phyloP scores from a whole-genome alignment of 2,797 vertebrate species.

The Danio aesculapii region DNA sequence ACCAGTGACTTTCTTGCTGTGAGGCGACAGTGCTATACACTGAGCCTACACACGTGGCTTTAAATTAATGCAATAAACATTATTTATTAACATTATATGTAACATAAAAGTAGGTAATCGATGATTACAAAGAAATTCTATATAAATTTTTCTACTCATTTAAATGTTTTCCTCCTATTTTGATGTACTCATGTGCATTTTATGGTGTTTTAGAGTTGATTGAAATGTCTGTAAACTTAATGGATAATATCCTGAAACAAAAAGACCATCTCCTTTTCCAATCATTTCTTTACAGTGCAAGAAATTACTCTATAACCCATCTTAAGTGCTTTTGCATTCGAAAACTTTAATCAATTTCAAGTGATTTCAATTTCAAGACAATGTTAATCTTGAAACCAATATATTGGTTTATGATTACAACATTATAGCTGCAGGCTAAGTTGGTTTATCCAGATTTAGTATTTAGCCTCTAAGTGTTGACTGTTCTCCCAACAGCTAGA shows the following conservation, averaged over 20 bases:
- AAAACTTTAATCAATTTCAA: not conserved
- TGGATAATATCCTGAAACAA: not conserved
- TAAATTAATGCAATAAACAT: too few species aligned
- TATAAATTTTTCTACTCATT: not conserved
- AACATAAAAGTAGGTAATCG: too few species aligned
- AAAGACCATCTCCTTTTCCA: not conserved
- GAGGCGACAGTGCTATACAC: too few species aligned
- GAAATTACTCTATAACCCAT: not conserved
- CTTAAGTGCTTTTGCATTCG: not conserved
- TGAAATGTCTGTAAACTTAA: not conserved
- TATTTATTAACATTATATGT: too few species aligned
- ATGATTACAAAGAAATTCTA: too few species aligned
- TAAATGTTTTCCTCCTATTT: not conserved
- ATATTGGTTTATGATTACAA: not conserved
- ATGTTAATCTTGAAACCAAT: constrained; percentile 11
- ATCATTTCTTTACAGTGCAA: not conserved
- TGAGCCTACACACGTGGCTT: too few species aligned
- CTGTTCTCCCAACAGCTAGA: constrained; percentile 30
- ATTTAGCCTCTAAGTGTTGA: not conserved
- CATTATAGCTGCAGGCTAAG: not conserved
- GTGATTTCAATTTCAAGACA: not conserved
- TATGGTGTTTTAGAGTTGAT: not conserved
- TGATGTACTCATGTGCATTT: not conserved
- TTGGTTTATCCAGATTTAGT: not conserved
- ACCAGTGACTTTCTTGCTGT: too few species aligned